Percentiles rank a stretch among this genome's conserved stretches.
Evolutionary conservation across 2,888 invertebrate genomes (phyloP).

Genomic region (Drosophila histrio): DNA sequence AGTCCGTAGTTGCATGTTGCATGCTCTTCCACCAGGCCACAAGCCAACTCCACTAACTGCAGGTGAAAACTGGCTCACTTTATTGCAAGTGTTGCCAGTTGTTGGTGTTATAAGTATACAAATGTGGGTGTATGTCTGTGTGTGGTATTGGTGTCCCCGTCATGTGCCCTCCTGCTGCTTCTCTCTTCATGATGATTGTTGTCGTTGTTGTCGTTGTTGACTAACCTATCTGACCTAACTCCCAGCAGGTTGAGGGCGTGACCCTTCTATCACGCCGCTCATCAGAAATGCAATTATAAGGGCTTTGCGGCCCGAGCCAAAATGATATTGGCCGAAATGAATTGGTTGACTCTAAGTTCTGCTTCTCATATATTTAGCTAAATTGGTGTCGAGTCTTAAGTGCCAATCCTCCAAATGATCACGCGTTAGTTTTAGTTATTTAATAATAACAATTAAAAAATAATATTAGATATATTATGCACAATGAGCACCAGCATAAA

Average conservation of each 20-base stretch:
- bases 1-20: constrained; percentile 1
- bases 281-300: constrained; percentile 73
- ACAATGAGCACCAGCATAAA: no score
- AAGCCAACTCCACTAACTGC: constrained; percentile 44
- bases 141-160: constrained; percentile 24
- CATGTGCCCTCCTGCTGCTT: constrained; percentile 13
- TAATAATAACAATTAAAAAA: no score
- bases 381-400: constrained; percentile 2
- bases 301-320: constrained; percentile 23
- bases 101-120: constrained; percentile 15
- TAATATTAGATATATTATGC: no score
- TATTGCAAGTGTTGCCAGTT: constrained; percentile 57
- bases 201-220: constrained; percentile 54
- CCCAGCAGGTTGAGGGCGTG: constrained; percentile 15
- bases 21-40: constrained; percentile 15
- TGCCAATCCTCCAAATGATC: background rate
- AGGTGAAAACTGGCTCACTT: constrained; percentile 58
- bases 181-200: constrained; percentile 30
- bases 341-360: constrained; percentile 10
- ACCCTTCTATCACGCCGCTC: constrained; percentile 35
- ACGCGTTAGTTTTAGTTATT: no score
- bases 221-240: constrained; percentile 33
- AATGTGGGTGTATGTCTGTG: constrained; percentile 9
- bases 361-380: constrained; percentile 2
- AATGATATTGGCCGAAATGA: constrained; percentile 30